Evolutionary conservation across 2,113 vertebrate species (phyloP), one percentile per base, ranked within the genome.

Genomic region (Burhinus oedicnemus): DNA sequence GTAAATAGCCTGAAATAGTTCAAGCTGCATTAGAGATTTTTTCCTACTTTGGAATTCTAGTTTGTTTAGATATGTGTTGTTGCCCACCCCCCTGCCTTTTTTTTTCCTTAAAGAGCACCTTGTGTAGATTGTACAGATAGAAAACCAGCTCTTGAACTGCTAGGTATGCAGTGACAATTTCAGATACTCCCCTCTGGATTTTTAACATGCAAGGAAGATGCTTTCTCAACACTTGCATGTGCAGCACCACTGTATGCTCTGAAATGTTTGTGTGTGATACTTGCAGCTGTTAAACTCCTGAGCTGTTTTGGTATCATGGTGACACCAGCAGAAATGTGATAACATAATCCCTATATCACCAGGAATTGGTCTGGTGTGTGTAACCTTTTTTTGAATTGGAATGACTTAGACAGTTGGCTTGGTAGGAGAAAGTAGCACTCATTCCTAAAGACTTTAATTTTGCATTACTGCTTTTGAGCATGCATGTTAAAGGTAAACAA

Each of bases 241-340:
- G 47, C 45, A 55, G 75, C 40, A 84, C 44, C 49, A 61, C 66
- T 94, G 45, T 79, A 3, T 74, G 55, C 21, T 87, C 40, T 72
- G 78, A 87, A 87, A 79, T 71, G 51, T 40, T 88, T 72, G 6
- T 93, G 77, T 58, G 0, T 76, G 78, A 57, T 83, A 45, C 80
- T 92, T 89, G 89, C 95, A 97, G 89, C 95, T 96, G 92, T 95
- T 91, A 72, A 38, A 51, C 61, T 66, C 80, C 90, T 92, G 76
- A 92, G 83, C 83, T 95, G 92, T 83, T 94, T 65, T 85, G 84
- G 49, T 93, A 68, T 82, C 44, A 2, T 79, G 68, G 78, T 95
- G 93, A 91, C 87, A 96, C 61, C 66, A 96, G 84, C 84, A 93
- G 95, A 94, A 94, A 95, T 76, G 44, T 55, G 91, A 76, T 93